Evolutionary conservation across 1,140 invertebrate species (phyloP).

Genomic region (Musca domestica): DNA sequence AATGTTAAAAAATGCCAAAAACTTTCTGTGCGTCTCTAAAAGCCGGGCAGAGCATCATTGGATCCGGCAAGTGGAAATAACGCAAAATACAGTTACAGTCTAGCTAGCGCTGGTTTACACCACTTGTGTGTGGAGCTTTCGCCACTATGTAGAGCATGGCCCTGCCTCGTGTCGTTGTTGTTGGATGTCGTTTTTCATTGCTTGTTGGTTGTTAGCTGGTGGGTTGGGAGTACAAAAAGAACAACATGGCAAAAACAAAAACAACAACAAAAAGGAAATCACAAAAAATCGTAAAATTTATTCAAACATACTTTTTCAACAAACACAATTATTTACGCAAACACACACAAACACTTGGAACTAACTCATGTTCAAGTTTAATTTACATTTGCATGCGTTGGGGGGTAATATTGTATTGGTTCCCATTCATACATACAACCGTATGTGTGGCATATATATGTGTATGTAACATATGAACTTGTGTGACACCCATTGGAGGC

Average conservation of each 20-base stretch:
- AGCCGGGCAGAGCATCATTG: background rate
- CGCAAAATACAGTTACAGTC: no score
- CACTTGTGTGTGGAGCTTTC: no score
- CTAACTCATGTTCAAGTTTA: slow-evolving; percentile 13
- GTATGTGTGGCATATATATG: no score
- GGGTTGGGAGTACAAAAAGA: background rate
- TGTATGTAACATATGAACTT: no score
- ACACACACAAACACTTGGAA: background rate
- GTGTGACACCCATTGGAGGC: no score
- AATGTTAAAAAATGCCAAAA: slow-evolving; percentile 4
- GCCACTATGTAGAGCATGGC: no score
- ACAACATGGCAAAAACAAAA: background rate
- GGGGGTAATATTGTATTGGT: slow-evolving; percentile 3
- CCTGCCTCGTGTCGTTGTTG: no score
- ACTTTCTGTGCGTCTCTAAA: slow-evolving; percentile 13
- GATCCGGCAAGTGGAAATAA: no score
- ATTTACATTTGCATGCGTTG: slow-evolving; percentile 18
- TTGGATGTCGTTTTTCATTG: no score
- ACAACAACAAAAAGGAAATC: background rate
- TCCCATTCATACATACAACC: background rate
- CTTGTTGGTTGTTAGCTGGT: no score
- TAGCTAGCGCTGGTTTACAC: no score
- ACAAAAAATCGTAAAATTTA: slow-evolving; percentile 2
- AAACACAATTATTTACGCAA: slow-evolving; percentile 16
- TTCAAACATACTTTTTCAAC: slow-evolving; percentile 18